A percentile compares a stretch with the other conserved stretches of the same genome.
phyloP scores from a whole-genome alignment of 2,888 invertebrate genomes.

The Pseudococcus jackbeardsleyi region DNA sequence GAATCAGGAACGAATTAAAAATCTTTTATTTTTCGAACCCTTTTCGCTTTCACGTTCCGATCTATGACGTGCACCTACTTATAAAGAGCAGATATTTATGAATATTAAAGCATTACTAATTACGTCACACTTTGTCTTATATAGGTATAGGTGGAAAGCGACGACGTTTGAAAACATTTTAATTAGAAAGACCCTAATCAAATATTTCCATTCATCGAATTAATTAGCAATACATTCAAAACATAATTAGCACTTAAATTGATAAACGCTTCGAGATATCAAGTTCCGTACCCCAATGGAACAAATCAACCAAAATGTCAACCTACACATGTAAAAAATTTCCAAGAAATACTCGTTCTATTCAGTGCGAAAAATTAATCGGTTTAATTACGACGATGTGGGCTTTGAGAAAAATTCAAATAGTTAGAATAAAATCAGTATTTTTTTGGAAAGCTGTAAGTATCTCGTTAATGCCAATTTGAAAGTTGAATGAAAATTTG shows the following conservation, averaged over 20 bases:
- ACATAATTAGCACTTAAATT: conserved; percentile 12
- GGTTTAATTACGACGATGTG: conserved; percentile 1
- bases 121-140: neutral
- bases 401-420: neutral
- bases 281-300: neutral
- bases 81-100: neutral
- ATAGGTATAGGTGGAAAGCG: neutral
- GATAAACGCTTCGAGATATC: neutral
- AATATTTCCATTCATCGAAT: conserved; percentile 10
- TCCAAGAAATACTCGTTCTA: neutral
- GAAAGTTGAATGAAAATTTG: neutral
- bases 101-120: conserved; percentile 31
- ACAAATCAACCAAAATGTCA: neutral
- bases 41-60: neutral
- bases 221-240: conserved; percentile 31
- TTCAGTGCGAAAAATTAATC: conserved; percentile 2
- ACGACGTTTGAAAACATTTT: conserved; percentile 7
- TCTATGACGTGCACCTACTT: neutral
- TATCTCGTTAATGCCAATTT: neutral
- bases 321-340: neutral
- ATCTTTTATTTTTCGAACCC: neutral
- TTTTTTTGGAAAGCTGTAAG: neutral
- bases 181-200: conserved; percentile 27
- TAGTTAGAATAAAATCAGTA: neutral
- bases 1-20: conserved; percentile 2